Evolutionary conservation across 2,888 invertebrate genomes (phyloP), one percentile per base, ranked within the genome.

Genomic region (Suillia variegata): DNA sequence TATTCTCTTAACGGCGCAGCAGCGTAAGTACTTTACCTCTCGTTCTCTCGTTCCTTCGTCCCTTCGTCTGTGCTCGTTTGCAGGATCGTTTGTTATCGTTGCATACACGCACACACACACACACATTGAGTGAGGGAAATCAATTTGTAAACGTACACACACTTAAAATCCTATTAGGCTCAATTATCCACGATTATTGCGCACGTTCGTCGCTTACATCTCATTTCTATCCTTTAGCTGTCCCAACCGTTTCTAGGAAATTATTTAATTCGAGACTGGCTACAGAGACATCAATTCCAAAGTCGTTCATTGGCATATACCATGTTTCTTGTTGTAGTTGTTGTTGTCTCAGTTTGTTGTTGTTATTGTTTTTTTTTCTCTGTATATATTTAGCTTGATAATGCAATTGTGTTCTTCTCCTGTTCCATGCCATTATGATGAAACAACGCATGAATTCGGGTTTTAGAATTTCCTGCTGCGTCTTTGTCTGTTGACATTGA

Each of bases 101-200:
- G n/a, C n/a, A n/a, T n/a, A n/a, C 64, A 59, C 62, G 67, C 73
- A 66, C 79, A 75, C n/a, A n/a, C n/a, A n/a, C n/a, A n/a, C n/a
- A n/a, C n/a, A n/a, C n/a, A n/a, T n/a, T n/a, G n/a, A n/a, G n/a
- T n/a, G 78, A 78, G 73, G 79, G 75, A 71, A 71, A 74, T 66
- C 67, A 68, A 64, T 66, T 64, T 66, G 63, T 70, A 60, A 67
- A 68, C 67, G 70, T 66, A 69, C 67, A 71, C n/a, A n/a, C 73
- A 78, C 80, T 78, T 80, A 78, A 78, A 80, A 78, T 80, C 80
- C 77, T 79, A 80, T 78, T 78, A 78, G 76, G 70, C 70, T 70
- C 73, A 78, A 78, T 78, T 80, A 78, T 76, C 71, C 68, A 71
- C 72, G 70, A 70, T 74, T 78, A 74, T 78, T 72, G 75, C 74